phyloP scores from a whole-genome alignment of 2,888 invertebrate genomes.

The Athetis lepigone region DNA sequence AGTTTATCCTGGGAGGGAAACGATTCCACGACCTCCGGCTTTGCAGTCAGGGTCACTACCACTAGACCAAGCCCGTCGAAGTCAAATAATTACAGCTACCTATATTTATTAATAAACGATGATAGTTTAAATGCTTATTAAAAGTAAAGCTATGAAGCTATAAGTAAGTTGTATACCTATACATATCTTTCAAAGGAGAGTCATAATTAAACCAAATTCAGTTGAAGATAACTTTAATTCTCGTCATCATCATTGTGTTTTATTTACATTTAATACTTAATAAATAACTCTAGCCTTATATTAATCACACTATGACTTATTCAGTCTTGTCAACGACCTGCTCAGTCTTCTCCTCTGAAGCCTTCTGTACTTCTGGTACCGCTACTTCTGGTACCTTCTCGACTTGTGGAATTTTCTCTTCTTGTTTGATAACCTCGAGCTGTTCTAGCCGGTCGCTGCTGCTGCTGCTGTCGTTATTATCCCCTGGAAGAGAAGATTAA shows the following conservation, averaged over 20 bases:
- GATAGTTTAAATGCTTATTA: too few species aligned
- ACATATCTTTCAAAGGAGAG: neutral
- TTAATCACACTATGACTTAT: conserved; percentile 79
- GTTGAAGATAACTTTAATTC: conserved; percentile 56
- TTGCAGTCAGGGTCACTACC: too few species aligned
- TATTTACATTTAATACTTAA: conserved; percentile 67
- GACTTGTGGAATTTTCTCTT: conserved; percentile 53
- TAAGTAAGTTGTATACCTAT: too few species aligned
- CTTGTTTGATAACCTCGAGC: conserved; percentile 51
- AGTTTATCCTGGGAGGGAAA: too few species aligned
- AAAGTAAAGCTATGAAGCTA: too few species aligned
- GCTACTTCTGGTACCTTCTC: conserved; percentile 57
- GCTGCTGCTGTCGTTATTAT: conserved; percentile 76
- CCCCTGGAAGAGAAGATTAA: conserved; percentile 71
- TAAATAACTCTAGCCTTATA: conserved; percentile 67
- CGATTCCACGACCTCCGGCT: too few species aligned
- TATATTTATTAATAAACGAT: too few species aligned
- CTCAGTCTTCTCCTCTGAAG: conserved; percentile 64
- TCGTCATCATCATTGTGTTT: conserved; percentile 55
- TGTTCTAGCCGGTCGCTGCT: conserved; percentile 71
- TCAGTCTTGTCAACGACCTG: conserved; percentile 79
- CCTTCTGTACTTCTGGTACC: conserved; percentile 58
- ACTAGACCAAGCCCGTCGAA: too few species aligned
- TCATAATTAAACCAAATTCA: conserved; percentile 13
- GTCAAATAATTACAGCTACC: too few species aligned